Evolutionary conservation across 92 coral and sea anemone species (phyloP).

Genomic region (Ricordea florida): DNA sequence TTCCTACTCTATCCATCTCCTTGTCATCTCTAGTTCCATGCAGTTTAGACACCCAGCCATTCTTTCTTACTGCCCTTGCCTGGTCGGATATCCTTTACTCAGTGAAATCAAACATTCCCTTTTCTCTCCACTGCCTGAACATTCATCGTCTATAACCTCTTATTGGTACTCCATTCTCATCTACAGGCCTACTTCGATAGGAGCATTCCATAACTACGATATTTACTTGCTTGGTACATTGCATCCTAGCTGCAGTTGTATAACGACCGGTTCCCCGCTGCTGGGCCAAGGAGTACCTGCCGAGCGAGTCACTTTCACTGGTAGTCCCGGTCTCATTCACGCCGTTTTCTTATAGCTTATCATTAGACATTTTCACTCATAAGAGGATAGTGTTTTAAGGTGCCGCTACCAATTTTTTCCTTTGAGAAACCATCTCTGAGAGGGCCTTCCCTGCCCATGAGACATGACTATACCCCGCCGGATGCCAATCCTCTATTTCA

Average conservation of each 20-base stretch:
- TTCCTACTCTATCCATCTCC: too few species aligned
- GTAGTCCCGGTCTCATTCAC: conserved; percentile 24
- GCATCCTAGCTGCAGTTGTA: too few species aligned
- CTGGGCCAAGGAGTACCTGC: not conserved
- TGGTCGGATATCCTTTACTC: conserved; percentile 16
- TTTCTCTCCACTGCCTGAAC: conserved; percentile 28
- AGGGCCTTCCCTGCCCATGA: too few species aligned
- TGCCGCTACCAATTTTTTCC: conserved; percentile 9
- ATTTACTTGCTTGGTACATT: too few species aligned
- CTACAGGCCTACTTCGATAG: not conserved
- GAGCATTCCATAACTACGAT: not conserved
- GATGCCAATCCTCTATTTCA: too few species aligned
- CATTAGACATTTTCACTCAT: conserved; percentile 16
- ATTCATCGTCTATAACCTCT: conserved; percentile 41
- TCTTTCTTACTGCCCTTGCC: conserved; percentile 3
- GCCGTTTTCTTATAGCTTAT: not conserved
- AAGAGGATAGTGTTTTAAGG: conserved; percentile 4
- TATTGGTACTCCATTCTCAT: conserved; percentile 29
- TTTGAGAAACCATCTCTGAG: too few species aligned
- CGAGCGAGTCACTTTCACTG: conserved; percentile 20
- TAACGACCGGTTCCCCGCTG: too few species aligned
- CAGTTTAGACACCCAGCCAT: too few species aligned
- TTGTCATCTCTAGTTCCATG: too few species aligned
- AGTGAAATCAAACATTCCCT: conserved; percentile 32
- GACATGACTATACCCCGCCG: too few species aligned